phyloP scores from a whole-genome alignment of 2,888 invertebrate genomes.

The Melinopterus prodromus region DNA sequence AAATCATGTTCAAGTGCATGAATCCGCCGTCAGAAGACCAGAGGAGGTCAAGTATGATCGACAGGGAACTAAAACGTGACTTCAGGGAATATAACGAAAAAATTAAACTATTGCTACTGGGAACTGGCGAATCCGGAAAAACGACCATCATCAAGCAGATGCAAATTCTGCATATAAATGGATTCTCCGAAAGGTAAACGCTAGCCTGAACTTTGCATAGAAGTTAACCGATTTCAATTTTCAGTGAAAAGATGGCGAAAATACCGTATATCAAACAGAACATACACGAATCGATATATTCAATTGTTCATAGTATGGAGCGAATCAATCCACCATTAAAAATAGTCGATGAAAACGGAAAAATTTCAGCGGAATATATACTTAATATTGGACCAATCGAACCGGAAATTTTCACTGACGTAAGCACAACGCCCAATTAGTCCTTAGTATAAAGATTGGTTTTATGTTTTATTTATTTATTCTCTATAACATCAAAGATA shows the following conservation, averaged over 20 bases:
- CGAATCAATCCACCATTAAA: constrained; percentile 59
- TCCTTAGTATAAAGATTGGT: background rate
- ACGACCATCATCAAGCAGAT: constrained; percentile 89
- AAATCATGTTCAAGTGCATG: constrained; percentile 27
- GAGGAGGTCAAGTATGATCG: constrained; percentile 39
- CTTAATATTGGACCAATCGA: constrained; percentile 63
- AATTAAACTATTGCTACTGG: constrained; percentile 69
- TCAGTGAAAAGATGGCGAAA: constrained; percentile 74
- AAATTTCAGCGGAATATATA: constrained; percentile 63
- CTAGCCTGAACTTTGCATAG: background rate
- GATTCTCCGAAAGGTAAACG: constrained; percentile 75
- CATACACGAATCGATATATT: constrained; percentile 78
- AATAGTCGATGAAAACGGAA: constrained; percentile 63
- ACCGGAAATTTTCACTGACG: constrained; percentile 67
- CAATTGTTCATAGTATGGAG: constrained; percentile 68
- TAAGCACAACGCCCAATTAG: constrained; percentile 49
- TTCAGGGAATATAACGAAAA: constrained; percentile 53
- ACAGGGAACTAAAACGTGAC: constrained; percentile 40
- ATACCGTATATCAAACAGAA: constrained; percentile 74
- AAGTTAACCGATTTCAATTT: constrained; percentile 27
- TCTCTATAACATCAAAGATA: background rate
- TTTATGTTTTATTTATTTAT: background rate
- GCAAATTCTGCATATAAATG: constrained; percentile 84
- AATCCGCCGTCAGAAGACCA: constrained; percentile 19
- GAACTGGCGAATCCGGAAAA: constrained; percentile 85